A percentile compares a stretch with the other conserved stretches of the same genome.
These are phyloP conservation scores for Pelagia noctiluca DNA, from an alignment of 30 jellyfish, hydroid and myxozoan genomes.

Conservation along the genomic window DNA sequence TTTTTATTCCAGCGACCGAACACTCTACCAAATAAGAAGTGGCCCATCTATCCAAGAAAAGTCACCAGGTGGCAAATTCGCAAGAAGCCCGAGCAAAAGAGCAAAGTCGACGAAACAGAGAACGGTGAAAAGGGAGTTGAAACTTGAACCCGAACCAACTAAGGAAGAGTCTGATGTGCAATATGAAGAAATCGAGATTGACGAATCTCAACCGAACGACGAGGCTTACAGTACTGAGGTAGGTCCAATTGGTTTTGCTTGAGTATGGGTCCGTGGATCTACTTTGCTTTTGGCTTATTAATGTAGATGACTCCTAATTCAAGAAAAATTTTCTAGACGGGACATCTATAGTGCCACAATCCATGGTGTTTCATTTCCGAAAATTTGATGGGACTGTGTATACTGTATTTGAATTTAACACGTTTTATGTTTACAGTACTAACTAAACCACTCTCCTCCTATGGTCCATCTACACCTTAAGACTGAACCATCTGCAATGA, in stretches of 20 bases:
- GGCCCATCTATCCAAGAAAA: slow-evolving; percentile 45
- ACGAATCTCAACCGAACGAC: slow-evolving; percentile 49
- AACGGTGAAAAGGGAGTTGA: slow-evolving; percentile 3
- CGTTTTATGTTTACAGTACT: too few relatives aligned
- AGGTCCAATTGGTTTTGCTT: neutral
- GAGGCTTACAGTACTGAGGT: slow-evolving; percentile 50
- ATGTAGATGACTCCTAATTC: too few relatives aligned
- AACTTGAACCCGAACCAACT: slow-evolving; percentile 8
- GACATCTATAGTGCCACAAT: too few relatives aligned
- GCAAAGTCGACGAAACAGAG: neutral
- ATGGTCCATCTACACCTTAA: too few relatives aligned
- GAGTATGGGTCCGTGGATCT: neutral
- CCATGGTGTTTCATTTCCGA: too few relatives aligned
- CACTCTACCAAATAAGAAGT: slow-evolving; percentile 79
- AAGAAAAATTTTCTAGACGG: too few relatives aligned
- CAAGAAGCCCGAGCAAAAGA: slow-evolving; percentile 82
- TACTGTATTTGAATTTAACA: too few relatives aligned
- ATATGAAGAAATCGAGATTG: slow-evolving; percentile 79
- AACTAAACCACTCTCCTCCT: too few relatives aligned
- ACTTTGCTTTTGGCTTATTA: too few relatives aligned
- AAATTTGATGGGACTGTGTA: too few relatives aligned
- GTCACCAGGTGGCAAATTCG: slow-evolving; percentile 11
- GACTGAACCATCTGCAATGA: too few relatives aligned
- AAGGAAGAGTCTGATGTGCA: slow-evolving; percentile 53
- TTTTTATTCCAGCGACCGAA: slow-evolving; percentile 75